Conservation (phyloP, 1,140 invertebrate genomes). For the Papilio polytes region DNA sequence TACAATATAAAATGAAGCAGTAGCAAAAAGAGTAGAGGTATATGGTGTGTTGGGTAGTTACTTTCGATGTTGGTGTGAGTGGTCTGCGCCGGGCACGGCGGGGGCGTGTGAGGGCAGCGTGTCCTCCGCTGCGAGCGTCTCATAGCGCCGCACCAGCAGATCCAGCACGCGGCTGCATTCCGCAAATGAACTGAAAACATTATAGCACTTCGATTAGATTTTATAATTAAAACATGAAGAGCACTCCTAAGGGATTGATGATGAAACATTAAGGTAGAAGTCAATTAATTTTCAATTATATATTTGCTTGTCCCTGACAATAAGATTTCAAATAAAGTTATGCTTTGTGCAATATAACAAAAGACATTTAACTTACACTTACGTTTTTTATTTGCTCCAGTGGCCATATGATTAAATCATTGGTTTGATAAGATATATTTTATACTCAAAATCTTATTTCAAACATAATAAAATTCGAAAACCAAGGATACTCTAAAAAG, state of each 20-base stretch:
- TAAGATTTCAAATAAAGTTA: neutral
- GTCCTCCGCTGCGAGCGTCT: slow-evolving; percentile 86
- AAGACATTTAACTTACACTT: neutral
- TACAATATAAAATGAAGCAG: slow-evolving; percentile 10
- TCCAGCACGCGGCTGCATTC: slow-evolving; percentile 92
- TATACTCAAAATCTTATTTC: no score
- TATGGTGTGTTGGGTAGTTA: slow-evolving; percentile 67
- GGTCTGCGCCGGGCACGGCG: slow-evolving; percentile 67
- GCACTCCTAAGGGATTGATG: neutral
- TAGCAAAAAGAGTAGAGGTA: slow-evolving; percentile 28
- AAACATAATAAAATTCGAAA: no score
- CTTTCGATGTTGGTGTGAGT: slow-evolving; percentile 90
- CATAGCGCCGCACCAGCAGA: slow-evolving; percentile 91
- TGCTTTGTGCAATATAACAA: slow-evolving; percentile 7
- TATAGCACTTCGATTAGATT: neutral
- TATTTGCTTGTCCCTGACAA: no score
- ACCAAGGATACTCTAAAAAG: no score
- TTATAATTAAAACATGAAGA: neutral
- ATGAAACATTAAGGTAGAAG: neutral
- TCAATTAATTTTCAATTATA: no score
- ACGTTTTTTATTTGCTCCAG: no score
- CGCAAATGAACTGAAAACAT: slow-evolving; percentile 87
- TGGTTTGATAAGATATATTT: neutral
- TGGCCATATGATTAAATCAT: neutral
- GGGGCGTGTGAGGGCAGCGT: slow-evolving; percentile 70